Evolutionary conservation across 2,113 vertebrate genomes (phyloP).

Genomic region (Lophura nycthemera): DNA sequence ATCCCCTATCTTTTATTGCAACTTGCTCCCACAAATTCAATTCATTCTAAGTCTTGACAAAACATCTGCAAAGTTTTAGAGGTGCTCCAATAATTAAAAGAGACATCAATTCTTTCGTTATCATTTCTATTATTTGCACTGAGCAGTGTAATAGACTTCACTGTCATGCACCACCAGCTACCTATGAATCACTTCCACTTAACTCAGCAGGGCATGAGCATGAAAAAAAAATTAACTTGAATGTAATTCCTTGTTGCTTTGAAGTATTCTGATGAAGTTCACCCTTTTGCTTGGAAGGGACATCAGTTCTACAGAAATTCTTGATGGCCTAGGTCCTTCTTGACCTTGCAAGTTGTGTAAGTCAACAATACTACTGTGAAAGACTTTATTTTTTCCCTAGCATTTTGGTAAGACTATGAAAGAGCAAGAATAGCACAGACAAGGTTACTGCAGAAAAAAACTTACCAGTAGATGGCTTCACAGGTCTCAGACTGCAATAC

Average conservation of each 20-base stretch:
- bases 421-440: neutral
- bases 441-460: neutral
- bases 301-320: neutral
- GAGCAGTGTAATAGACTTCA: constrained; percentile 1
- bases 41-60: neutral
- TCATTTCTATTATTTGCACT: neutral
- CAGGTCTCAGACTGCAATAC: neutral
- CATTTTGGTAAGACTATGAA: neutral
- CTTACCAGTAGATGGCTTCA: neutral
- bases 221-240: neutral
- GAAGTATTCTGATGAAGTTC: neutral
- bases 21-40: neutral
- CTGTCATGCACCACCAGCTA: neutral
- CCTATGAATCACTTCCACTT: constrained; percentile 1
- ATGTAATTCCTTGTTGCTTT: neutral
- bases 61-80: neutral
- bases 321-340: neutral
- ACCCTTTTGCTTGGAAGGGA: neutral
- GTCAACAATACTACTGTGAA: neutral
- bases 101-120: neutral
- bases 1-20: neutral
- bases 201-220: neutral
- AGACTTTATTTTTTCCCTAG: neutral
- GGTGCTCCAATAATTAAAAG: neutral
- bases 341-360: neutral